Conservation (phyloP, 2,888 invertebrate species). For the Sylvicola fuscatus region DNA sequence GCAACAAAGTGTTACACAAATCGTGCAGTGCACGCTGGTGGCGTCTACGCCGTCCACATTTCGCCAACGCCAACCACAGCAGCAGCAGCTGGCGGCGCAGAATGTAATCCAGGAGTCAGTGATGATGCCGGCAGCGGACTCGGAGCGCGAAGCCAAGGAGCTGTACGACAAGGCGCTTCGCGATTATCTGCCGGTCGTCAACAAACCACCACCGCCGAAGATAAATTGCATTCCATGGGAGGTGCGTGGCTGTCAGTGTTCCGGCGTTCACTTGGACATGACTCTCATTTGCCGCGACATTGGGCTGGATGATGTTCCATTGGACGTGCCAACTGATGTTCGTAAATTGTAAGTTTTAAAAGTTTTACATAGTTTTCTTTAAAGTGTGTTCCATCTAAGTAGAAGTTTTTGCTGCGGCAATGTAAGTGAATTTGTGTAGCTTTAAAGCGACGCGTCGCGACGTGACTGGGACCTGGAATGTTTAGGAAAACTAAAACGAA, state of each 20-base stretch:
- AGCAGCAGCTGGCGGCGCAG: conserved; percentile 4
- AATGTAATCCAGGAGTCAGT: conserved; percentile 17
- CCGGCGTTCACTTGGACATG: conserved; percentile 17
- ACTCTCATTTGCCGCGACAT: conserved; percentile 21
- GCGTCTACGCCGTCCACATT: too few species aligned
- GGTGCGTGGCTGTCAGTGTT: conserved; percentile 19
- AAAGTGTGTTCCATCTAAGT: too few species aligned
- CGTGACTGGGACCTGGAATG: too few species aligned
- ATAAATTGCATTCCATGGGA: conserved; percentile 20
- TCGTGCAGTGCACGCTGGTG: too few species aligned
- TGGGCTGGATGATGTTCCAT: conserved; percentile 19
- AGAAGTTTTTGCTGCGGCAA: too few species aligned
- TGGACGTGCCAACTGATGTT: conserved; percentile 19
- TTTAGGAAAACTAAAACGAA: too few species aligned
- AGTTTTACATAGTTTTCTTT: too few species aligned
- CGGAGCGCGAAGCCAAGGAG: conserved; percentile 23
- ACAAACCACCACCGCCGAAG: conserved; percentile 13
- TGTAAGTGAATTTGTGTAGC: too few species aligned
- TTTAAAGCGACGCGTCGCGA: too few species aligned
- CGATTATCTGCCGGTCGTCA: conserved; percentile 11
- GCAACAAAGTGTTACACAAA: too few species aligned
- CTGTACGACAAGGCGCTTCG: conserved; percentile 22
- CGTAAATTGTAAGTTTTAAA: conserved; percentile 19
- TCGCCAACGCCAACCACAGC: not conserved
- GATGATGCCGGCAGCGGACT: conserved; percentile 19